Evolutionary conservation across 2,888 invertebrate species (phyloP), one percentile per base, ranked within the genome.

Genomic region (Koerneria pararmatus): DNA sequence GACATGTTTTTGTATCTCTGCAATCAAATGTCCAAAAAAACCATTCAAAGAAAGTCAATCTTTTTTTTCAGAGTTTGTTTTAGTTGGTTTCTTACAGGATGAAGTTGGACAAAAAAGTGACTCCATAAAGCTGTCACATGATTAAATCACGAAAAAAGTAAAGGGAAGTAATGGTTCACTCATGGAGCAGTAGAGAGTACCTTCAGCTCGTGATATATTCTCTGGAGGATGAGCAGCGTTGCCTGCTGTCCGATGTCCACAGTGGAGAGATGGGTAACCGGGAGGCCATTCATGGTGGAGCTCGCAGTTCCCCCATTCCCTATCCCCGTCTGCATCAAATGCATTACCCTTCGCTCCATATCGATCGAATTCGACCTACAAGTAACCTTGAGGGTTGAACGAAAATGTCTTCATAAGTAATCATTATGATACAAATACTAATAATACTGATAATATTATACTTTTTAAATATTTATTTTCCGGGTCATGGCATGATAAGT

Each of bases 141-240:
- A n/a, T n/a, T n/a, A n/a, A n/a, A n/a, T n/a, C n/a, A n/a, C n/a
- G n/a, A n/a, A n/a, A n/a, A n/a, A n/a, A n/a, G n/a, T n/a, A n/a
- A n/a, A n/a, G n/a, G n/a, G n/a, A n/a, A n/a, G n/a, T n/a, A n/a
- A n/a, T n/a, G n/a, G n/a, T n/a, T n/a, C n/a, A n/a, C n/a, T n/a
- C n/a, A n/a, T n/a, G n/a, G n/a, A n/a, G n/a, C n/a, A n/a, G n/a
- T n/a, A n/a, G n/a, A n/a, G n/a, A n/a, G n/a, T n/a, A 76, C 75
- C 76, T 78, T 82, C 41, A 83, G 62, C 57, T 83, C 83, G 48
- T 78, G 71, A 65, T 79, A 74, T 24, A 83, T 83, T 56, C 77
- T 66, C 67, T 82, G 80, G 34, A 83, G 68, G 34, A 79, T 73
- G 53, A 79, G 68, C 6, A 82, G 67, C 3, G 78, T 75, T 2